Conservation (phyloP, 1,140 invertebrate species). For the Metopolophium dirhodum region DNA sequence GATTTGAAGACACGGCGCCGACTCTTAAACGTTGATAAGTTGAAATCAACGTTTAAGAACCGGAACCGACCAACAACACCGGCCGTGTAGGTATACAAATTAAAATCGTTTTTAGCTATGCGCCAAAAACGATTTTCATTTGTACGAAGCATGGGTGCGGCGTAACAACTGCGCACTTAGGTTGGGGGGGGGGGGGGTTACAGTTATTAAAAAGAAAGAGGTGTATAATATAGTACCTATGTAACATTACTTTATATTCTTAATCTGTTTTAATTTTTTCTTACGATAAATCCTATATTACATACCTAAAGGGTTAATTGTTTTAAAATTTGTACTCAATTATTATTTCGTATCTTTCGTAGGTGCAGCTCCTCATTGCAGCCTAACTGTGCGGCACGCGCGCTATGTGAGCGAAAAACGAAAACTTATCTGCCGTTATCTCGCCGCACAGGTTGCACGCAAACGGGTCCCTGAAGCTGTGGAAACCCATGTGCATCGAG, state of each 20-base stretch:
- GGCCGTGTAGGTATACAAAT: neutral
- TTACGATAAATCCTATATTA: constrained; percentile 6
- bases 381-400: constrained; percentile 73
- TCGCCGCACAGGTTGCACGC: constrained; percentile 95
- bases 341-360: neutral
- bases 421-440: constrained; percentile 78
- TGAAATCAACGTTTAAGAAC: constrained; percentile 13
- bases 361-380: neutral
- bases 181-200: neutral
- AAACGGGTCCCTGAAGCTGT: constrained; percentile 88
- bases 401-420: constrained; percentile 92
- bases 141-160: neutral
- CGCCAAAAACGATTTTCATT: neutral
- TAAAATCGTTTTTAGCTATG: neutral
- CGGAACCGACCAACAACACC: neutral
- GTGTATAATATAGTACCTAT: neutral
- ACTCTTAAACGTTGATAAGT: neutral
- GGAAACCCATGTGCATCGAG: constrained; percentile 95
- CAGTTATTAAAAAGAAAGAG: neutral
- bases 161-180: neutral
- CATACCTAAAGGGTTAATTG: neutral
- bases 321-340: constrained; percentile 23
- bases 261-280: neutral
- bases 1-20: neutral
- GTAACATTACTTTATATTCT: neutral